Evolutionary conservation across 2,113 vertebrate species (phyloP), one percentile per base, ranked within the genome.

Genomic region (Malurus cyaneus): DNA sequence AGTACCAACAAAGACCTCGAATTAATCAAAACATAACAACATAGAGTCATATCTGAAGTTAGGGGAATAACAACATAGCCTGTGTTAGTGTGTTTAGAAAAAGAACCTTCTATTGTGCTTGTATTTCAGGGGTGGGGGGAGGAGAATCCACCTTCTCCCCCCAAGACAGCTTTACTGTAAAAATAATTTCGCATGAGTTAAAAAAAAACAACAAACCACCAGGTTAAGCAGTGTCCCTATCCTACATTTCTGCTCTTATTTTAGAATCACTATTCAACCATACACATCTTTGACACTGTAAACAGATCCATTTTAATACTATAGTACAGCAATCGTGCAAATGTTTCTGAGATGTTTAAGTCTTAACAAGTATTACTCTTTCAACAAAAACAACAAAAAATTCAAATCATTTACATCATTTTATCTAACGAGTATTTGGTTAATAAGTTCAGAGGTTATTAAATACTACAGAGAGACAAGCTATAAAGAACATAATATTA

Each of bases 111-210:
- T 44, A 46, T 46, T 57, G 31, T 14, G 23, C 7, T 66, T 46
- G 3, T 8, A 6, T 47, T 11, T 24, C 0, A 1, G 6, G 11
- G 17, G 46, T 18, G 46, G 20, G n/a, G 9, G 7, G 29, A 80
- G 8, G 1, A 23, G 16, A 85, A 66, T n/a, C 4, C 18, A 47
- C 5, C 2, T 32, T 29, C 15, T 16, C 14, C 20, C 8, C 11
- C 3, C 29, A 66, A 5, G 6, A 56, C 39, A 87, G 53, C 2
- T 6, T 57, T 44, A 17, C 9, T 26, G 44, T 9, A 52, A 39
- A 89, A 5, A 23, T 18, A 60, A 16, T 72, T 44, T n/a, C 18
- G 36, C 0, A 0, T 6, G 21, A 23, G 23, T 12, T 2, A 41
- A 67, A 52, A 59, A 8, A 39, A 14, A 25, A 8, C 13, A 29